Base-by-base conservation (phyloP, 2,888 invertebrate genomes). In the Drosophila ezoana region DNA sequence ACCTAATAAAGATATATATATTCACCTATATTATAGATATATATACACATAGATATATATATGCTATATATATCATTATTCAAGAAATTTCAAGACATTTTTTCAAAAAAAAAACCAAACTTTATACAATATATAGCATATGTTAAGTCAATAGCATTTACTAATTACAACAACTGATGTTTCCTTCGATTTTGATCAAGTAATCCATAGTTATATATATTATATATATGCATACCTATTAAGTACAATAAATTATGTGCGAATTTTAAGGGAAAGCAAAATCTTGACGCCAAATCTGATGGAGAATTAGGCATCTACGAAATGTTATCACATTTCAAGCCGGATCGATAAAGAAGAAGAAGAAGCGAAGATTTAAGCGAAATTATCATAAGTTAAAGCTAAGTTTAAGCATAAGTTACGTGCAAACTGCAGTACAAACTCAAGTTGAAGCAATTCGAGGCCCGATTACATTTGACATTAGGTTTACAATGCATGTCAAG, bases 391-490 rank as follows among this genome's bases (percentile, higher is more conserved):
- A 60, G 68, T 37, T 68, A 68, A 77, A 63, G 43, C 49, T 60
- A 64, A 77, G 41, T 33, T 51, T 66, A 61, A 61, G 53, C 38
- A 14, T 60, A 65, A 65, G 53, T 77, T 77, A 67, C 76, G 71
- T 82, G 76, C 70, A 81, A 86, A 86, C 64, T 77, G 89, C 83
- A 88, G 83, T 83, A 83, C 83, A 83, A 81, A 72, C 73, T 69
- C 28, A 70, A 51, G 51, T 66, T 56, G 14, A 18, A 43, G 56
- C 47, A 28, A 56, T 14, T 32, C 37, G 14, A 41, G 3, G 23
- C 45, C 49, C 23, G 35, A 51, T 51, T 35, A 23, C 33, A 35
- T 9, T 35, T 35, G 4, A 16, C 13, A 23, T 43, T 43, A 41
- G 33, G 54, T 43, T 59, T 11, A 58, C 8, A 49, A 47, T 11